Evolutionary conservation across 2,113 vertebrate species (phyloP), one percentile per base, ranked within the genome.

Genomic region (Aphyosemion australe): DNA sequence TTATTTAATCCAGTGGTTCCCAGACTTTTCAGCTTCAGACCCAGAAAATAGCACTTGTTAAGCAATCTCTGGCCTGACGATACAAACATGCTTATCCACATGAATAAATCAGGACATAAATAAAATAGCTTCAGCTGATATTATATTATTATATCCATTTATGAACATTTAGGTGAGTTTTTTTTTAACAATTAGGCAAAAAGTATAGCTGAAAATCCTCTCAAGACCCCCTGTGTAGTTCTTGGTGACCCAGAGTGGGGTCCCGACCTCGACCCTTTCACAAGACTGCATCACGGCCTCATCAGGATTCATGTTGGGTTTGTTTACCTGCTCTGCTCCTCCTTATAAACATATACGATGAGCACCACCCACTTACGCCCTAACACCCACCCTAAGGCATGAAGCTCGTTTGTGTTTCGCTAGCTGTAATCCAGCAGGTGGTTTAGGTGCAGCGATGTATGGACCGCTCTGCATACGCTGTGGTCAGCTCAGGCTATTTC

Each of bases 401-500:
- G 7, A 32, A 34, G 41, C 46, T 13, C 7, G 59, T 11, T 2
- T 48, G 11, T 1, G 52, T 50, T 43, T 46, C 21, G 20, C 50
- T 39, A 39, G 64, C 55, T 60, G 46, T 63, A 20, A 42, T 58
- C 60, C 54, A 60, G 70, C 55, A 69, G 18, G 65, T 61, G 65
- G 61, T 80, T 59, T 41, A 41, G 48, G 66, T 69, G 47, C 31
- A 66, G 20, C 73, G 53, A 68, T 49, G 52, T 59, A 26, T 64
- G 62, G 57, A 50, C 50, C 79, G 76, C 69, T 46, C 78, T 78
- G 65, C 84, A 66, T 81, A 72, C 81, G 76, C 80, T 18, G 54
- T 69, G 72, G 82, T 88, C 79, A 90, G 87, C 84, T 85, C 50
- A 42, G 74, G 78, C 86, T 91, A 89, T 92, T 89, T 91, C 80